These are phyloP conservation scores for Amorpha juglandis DNA, from an alignment of 2,888 invertebrate genomes.

Conservation along the genomic window DNA sequence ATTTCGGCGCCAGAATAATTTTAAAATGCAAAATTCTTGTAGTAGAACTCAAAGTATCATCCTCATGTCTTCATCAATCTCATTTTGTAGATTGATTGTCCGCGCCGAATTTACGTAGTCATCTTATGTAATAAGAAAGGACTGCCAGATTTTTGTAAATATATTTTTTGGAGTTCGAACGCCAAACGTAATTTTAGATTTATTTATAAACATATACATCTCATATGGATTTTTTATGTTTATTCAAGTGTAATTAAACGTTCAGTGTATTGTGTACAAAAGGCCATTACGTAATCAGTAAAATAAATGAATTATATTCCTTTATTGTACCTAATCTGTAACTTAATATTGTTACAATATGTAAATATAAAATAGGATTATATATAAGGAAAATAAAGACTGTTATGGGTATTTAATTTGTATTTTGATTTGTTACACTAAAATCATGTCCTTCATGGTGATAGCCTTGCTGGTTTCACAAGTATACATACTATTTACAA, in stretches of 20 bases:
- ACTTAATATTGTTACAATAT: conserved; percentile 35
- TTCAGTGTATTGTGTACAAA: conserved; percentile 25
- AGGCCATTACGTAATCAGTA: conserved; percentile 33
- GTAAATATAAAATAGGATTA: conserved; percentile 57
- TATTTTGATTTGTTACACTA: conserved; percentile 38
- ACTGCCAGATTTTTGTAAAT: conserved; percentile 23
- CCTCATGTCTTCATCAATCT: neutral
- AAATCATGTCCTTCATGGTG: conserved; percentile 1
- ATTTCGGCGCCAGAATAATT: neutral
- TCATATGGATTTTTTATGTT: conserved; percentile 19
- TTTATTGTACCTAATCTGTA: conserved; percentile 40
- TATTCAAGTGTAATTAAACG: neutral
- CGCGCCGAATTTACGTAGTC: neutral
- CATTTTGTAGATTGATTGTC: neutral
- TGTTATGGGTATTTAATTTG: conserved; percentile 68
- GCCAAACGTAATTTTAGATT: conserved; percentile 15
- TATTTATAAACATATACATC: conserved; percentile 12
- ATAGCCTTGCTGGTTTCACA: neutral
- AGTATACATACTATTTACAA: neutral
- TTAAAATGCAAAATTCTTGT: neutral
- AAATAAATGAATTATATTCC: conserved; percentile 38
- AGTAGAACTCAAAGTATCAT: neutral
- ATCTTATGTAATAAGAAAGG: neutral
- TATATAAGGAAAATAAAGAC: conserved; percentile 76
- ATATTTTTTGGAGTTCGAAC: conserved; percentile 3